A percentile compares a stretch with the other conserved stretches of the same genome.
phyloP scores from a whole-genome alignment of 2,797 vertebrate species.

The Podargus strigoides region DNA sequence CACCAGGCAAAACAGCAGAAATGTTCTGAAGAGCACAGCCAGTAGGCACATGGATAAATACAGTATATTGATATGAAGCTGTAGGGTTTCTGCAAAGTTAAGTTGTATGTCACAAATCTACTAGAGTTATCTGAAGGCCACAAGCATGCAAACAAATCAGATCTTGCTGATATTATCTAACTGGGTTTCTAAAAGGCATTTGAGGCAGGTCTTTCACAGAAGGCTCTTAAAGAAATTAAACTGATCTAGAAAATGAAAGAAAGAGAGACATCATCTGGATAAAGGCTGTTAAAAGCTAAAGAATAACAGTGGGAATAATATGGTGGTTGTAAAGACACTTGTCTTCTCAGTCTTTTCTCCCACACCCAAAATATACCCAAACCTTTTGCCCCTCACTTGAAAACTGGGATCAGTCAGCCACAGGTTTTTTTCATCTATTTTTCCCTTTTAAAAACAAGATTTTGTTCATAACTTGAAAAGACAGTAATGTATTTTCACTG shows the following conservation, averaged over 20 bases:
- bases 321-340: not conserved
- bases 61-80: not conserved
- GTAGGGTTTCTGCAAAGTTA: not conserved
- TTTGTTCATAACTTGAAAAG: not conserved
- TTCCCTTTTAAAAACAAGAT: not conserved
- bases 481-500: not conserved
- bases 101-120: not conserved
- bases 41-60: not conserved
- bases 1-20: not conserved
- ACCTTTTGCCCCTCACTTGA: not conserved
- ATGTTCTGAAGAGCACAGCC: accelerated
- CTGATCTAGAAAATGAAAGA: not conserved
- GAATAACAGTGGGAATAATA: not conserved
- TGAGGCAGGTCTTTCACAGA: not conserved
- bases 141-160: not conserved
- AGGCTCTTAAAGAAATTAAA: not conserved
- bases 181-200: not conserved
- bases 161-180: not conserved
- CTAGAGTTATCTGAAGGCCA: not conserved
- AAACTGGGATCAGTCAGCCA: not conserved
- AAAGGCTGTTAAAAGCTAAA: not conserved
- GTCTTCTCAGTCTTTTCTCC: not conserved
- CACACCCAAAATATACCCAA: not conserved
- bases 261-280: not conserved
- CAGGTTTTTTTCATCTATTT: not conserved